These are phyloP conservation scores for Plutomurus gul DNA, from an alignment of 1,140 invertebrate genomes.

Conservation along the genomic window DNA sequence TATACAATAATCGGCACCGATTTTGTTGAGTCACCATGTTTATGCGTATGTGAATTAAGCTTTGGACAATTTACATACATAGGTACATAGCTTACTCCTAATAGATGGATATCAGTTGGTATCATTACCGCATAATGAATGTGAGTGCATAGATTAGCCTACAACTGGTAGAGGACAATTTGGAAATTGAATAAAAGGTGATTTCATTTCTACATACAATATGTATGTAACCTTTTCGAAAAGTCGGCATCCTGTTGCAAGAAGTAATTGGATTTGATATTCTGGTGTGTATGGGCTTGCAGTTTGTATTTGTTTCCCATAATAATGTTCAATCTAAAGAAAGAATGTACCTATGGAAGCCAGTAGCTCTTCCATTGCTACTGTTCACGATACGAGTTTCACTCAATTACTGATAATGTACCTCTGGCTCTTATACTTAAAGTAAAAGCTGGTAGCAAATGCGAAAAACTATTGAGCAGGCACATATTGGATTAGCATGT, in stretches of 20 bases:
- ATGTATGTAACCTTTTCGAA: neutral
- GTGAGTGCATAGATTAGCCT: neutral
- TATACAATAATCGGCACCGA: no score
- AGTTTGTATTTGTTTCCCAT: no score
- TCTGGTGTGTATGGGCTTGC: neutral
- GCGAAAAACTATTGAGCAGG: neutral
- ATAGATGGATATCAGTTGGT: no score
- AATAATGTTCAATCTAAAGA: neutral
- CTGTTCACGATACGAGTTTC: neutral
- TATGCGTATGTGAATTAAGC: no score
- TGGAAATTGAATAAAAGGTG: neutral
- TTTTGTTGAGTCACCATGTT: no score
- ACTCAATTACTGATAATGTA: neutral
- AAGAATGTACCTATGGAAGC: no score
- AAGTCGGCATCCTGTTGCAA: conserved; percentile 14
- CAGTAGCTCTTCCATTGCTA: no score
- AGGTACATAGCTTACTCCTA: no score
- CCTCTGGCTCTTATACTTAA: neutral
- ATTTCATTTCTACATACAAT: neutral
- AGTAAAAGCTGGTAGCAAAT: conserved; percentile 19
- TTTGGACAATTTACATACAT: no score
- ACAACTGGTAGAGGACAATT: no score
- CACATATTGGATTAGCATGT: neutral
- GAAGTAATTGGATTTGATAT: conserved; percentile 14
- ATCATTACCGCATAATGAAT: neutral